Evolutionary conservation across 2,797 vertebrate species (phyloP), one percentile per base, ranked within the genome.

Genomic region (Catharus ustulatus): DNA sequence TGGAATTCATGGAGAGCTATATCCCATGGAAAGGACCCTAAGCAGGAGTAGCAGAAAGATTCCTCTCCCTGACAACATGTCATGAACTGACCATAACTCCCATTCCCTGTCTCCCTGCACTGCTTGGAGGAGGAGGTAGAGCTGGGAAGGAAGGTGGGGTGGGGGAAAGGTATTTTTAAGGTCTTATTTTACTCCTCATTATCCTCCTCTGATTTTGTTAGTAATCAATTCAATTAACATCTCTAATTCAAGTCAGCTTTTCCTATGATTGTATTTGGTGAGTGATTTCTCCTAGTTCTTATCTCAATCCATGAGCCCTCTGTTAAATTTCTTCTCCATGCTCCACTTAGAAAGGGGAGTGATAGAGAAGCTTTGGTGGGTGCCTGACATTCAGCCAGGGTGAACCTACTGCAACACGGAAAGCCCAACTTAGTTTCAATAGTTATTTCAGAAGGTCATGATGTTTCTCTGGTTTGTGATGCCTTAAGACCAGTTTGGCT

Each of bases 1-100:
- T 46, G 40, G 40, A 85, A 54, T 40, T 40, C 3, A 26, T 34
- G 48, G 19, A 38, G 16, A 46, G 8, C 7, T n/a, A 8, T 29
- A n/a, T n/a, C 6, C 16, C 29, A 29, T 3, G 7, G n/a, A 23
- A 61, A 17, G 7, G 3, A 46, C 16, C 16, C 5, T 13, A 52
- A 0, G 0, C 34, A 17, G 24, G 11, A 61, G 11, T 13, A 61
- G 46, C 1, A 0, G 29, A 17, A 54, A 29, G 3, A 54, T 34
- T 54, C 29, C 23, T 46, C 15, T 68, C 29, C 21, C 24, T 62
- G 16, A 40, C 7, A 23, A 13, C 0, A 0, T 26, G 11, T 12
- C 11, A 21, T 54, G 13, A 34, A 8, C 20, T 46, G 20, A 30
- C 29, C 7, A 2, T 10, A 29, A 14, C 4, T 26, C 19, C 13